These are phyloP conservation scores for Pseudococcus longispinus DNA, from an alignment of 2,888 invertebrate genomes.

Conservation along the genomic window DNA sequence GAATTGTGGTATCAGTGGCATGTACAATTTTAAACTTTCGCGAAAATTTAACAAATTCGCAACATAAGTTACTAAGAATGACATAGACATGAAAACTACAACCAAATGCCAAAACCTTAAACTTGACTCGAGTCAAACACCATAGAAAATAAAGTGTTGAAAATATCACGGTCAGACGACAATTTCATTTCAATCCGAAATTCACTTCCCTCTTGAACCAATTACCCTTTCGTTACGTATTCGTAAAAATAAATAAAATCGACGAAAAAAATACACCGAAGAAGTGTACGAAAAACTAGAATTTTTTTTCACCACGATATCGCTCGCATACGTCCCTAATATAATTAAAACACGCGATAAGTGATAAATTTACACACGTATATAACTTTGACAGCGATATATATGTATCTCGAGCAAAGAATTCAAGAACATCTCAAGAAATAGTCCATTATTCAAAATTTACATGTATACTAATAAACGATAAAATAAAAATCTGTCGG, in stretches of 20 bases:
- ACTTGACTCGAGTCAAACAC: constrained; percentile 5
- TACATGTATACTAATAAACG: constrained; percentile 55
- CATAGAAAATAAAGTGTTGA: not conserved
- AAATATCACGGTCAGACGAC: not conserved
- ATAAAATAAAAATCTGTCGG: constrained; percentile 55
- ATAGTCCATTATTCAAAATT: constrained; percentile 51
- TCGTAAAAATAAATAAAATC: constrained; percentile 12
- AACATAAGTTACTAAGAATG: not conserved
- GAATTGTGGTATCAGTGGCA: too few relatives aligned
- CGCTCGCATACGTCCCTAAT: not conserved
- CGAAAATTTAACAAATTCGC: not conserved
- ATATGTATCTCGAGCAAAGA: not conserved
- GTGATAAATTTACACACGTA: constrained; percentile 36
- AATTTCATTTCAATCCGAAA: not conserved
- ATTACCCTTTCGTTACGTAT: not conserved
- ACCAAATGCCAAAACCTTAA: constrained; percentile 25
- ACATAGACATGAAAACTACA: not conserved
- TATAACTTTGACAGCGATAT: constrained; percentile 28
- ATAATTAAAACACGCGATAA: constrained; percentile 49
- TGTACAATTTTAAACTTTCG: not conserved
- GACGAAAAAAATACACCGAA: not conserved
- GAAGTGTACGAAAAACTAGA: not conserved
- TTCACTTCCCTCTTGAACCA: not conserved
- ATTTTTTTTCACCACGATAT: not conserved
- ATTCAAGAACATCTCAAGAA: constrained; percentile 40